phyloP scores from a whole-genome alignment of 2,113 vertebrate species.

The Oryzias curvinotus region DNA sequence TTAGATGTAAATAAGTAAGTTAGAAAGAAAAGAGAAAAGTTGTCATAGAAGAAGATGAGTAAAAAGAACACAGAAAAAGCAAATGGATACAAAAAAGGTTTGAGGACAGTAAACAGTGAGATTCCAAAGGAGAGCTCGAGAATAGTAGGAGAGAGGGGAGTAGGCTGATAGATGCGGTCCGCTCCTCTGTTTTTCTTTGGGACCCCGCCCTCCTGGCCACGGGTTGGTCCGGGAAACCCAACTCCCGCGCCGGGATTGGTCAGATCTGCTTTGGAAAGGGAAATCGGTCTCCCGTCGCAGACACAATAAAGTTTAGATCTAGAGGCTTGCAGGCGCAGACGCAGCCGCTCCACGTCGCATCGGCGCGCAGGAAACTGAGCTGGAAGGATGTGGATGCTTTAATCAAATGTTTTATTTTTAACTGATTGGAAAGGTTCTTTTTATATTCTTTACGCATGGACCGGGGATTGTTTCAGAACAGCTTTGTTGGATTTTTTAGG shows the following conservation, averaged over 20 bases:
- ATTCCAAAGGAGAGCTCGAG: constrained; percentile 6
- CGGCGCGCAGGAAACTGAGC: no score
- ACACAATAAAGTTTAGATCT: constrained; percentile 67
- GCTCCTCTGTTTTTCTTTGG: constrained; percentile 33
- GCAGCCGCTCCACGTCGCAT: neutral
- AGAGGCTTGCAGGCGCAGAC: constrained; percentile 26
- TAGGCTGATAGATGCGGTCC: constrained; percentile 10
- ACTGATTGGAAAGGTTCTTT: no score
- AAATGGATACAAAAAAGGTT: neutral
- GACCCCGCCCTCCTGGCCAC: constrained; percentile 58
- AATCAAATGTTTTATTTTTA: no score
- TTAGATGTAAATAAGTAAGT: no score
- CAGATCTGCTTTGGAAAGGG: constrained; percentile 23
- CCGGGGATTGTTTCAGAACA: neutral
- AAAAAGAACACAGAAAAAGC: neutral
- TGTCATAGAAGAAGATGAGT: constrained; percentile 19
- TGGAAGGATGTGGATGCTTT: constrained; percentile 3
- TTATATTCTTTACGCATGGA: no score
- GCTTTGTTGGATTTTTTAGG: constrained; percentile 35
- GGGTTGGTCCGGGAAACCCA: constrained; percentile 62
- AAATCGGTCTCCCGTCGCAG: constrained; percentile 42
- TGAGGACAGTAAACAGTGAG: neutral
- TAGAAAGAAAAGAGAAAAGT: constrained; percentile 1
- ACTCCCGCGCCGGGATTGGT: constrained; percentile 60
- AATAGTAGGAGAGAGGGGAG: constrained; percentile 4